Evolutionary conservation across 2,797 vertebrate genomes (phyloP).

Genomic region (Peromyscus attwateri): DNA sequence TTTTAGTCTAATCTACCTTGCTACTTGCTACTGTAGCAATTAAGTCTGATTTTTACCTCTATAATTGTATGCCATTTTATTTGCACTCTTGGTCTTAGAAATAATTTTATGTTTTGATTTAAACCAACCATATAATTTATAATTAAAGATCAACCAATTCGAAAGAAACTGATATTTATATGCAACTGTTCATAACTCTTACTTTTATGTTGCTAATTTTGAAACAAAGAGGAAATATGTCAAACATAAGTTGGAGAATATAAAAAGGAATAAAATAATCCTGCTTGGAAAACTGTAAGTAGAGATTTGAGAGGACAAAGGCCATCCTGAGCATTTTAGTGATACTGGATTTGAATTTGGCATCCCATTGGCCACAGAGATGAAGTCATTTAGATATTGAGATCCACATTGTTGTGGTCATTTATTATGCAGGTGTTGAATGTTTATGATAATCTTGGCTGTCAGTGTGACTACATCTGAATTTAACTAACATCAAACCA

Average conservation of each 20-base stretch:
- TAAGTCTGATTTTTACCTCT: constrained; percentile 24
- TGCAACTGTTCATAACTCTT: constrained; percentile 2
- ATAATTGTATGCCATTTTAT: constrained; percentile 34
- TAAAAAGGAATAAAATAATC: neutral
- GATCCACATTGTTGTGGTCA: constrained; percentile 27
- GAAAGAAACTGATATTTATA: constrained; percentile 43
- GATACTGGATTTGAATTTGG: constrained; percentile 33
- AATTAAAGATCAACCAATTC: constrained; percentile 30
- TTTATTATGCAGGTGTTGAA: neutral
- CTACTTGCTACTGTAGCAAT: constrained; percentile 22
- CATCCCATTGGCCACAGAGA: neutral
- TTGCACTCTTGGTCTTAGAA: constrained; percentile 37
- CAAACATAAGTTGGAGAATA: neutral
- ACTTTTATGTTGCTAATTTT: constrained; percentile 41
- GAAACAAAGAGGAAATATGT: neutral
- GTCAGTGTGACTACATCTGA: neutral
- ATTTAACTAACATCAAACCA: neutral
- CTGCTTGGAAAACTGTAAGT: neutral
- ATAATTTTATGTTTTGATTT: constrained; percentile 60
- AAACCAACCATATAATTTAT: neutral
- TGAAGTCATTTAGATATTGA: constrained; percentile 8
- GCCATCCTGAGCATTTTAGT: neutral
- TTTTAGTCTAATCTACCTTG: constrained; percentile 50
- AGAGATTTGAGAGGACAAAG: neutral
- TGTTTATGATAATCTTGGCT: neutral